Percentiles rank a stretch among this genome's conserved stretches.
phyloP scores from a whole-genome alignment of 1,140 invertebrate species.

The Elymnias hypermnestra region DNA sequence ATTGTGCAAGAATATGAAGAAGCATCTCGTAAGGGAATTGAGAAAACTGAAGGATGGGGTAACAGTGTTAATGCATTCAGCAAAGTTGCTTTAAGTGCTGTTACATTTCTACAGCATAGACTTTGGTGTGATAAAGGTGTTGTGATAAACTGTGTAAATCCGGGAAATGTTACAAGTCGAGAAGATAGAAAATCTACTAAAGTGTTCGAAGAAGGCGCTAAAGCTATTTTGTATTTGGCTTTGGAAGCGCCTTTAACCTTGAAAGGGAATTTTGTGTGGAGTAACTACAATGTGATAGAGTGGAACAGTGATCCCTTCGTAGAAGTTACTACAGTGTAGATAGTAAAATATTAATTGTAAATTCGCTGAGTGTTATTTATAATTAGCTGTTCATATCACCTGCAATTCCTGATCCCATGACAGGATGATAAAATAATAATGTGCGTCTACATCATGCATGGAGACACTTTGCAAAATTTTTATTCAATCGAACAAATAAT shows the following conservation, averaged over 20 bases:
- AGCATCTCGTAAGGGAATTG: conserved; percentile 47
- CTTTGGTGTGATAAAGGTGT: conserved; percentile 51
- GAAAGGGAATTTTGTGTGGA: conserved; percentile 69
- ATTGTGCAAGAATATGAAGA: conserved; percentile 63
- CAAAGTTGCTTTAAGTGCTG: conserved; percentile 60
- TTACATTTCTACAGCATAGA: conserved; percentile 62
- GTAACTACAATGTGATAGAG: conserved; percentile 62
- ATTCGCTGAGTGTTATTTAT: not conserved
- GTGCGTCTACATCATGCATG: no score
- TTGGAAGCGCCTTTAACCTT: conserved; percentile 57
- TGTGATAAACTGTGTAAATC: conserved; percentile 66
- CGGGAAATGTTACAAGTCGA: conserved; percentile 40
- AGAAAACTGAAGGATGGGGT: conserved; percentile 65
- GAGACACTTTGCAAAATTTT: no score
- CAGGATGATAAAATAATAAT: no score
- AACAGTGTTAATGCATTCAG: conserved; percentile 53
- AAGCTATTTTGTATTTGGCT: conserved; percentile 61
- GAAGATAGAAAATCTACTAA: conserved; percentile 53
- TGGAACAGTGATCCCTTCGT: conserved; percentile 66
- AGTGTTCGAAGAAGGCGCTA: conserved; percentile 63
- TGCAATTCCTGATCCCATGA: not conserved
- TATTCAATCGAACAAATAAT: no score
- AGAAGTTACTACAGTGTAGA: conserved; percentile 58
- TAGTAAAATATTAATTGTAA: not conserved
- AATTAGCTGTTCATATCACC: not conserved